These are phyloP conservation scores for Bubo blakistoni DNA, from an alignment of 2,113 vertebrate genomes.

Conservation along the genomic window DNA sequence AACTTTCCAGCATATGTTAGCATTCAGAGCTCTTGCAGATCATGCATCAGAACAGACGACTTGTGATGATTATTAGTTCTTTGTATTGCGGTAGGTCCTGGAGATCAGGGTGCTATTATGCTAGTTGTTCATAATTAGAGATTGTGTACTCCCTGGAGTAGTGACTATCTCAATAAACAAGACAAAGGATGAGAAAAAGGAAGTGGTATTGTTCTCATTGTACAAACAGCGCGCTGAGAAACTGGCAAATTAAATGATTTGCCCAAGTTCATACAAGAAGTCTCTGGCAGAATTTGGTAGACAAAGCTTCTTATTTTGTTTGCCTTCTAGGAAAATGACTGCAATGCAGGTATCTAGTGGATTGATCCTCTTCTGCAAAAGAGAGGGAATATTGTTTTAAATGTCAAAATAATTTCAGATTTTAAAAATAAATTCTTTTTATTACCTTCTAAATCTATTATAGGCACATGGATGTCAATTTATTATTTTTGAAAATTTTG, in stretches of 20 bases:
- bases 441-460: not conserved
- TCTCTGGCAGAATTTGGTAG: not conserved
- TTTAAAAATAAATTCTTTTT: not conserved
- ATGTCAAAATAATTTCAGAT: not conserved
- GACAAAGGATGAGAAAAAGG: conserved; percentile 50
- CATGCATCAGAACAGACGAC: conserved; percentile 27
- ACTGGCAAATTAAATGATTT: not conserved
- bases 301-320: not conserved
- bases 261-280: not conserved
- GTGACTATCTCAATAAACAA: conserved; percentile 57
- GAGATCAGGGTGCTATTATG: conserved; percentile 56
- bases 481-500: not conserved
- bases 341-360: not conserved
- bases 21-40: conserved; percentile 33
- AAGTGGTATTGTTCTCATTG: conserved; percentile 32
- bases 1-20: conserved; percentile 46
- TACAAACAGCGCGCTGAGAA: not conserved
- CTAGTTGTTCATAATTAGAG: conserved; percentile 58
- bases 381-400: not conserved
- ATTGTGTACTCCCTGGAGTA: conserved; percentile 55
- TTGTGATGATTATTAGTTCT: conserved; percentile 48
- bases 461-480: not conserved
- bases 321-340: not conserved
- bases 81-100: conserved; percentile 45
- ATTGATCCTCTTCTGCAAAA: not conserved